These are phyloP conservation scores for Microctenopoma stevenorrisi DNA, from an alignment of 2,797 vertebrate genomes.

Conservation along the genomic window DNA sequence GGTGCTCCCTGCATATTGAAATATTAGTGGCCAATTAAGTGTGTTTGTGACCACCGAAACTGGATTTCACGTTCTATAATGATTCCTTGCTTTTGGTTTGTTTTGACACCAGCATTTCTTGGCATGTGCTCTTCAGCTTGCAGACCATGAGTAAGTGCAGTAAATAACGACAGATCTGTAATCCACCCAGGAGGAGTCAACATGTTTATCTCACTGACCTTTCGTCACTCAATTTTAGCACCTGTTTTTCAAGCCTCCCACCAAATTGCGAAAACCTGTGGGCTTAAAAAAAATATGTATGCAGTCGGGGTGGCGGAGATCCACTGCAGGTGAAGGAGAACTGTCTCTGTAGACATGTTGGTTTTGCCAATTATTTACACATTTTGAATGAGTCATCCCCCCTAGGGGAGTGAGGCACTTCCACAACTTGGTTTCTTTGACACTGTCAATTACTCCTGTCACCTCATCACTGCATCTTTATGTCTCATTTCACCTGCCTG, in stretches of 20 bases:
- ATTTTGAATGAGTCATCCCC: conserved; percentile 45
- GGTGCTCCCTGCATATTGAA: conserved; percentile 38
- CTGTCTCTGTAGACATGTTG: conserved; percentile 25
- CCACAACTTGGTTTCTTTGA: conserved; percentile 35
- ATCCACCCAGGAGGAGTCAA: conserved; percentile 56
- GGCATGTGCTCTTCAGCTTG: conserved; percentile 7
- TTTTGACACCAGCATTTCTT: conserved; percentile 7
- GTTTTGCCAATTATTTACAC: conserved; percentile 44
- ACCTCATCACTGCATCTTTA: conserved; percentile 6
- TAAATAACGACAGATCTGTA: conserved; percentile 56
- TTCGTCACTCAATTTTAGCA: conserved; percentile 44
- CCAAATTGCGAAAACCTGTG: conserved; percentile 17
- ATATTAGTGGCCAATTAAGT: conserved; percentile 20
- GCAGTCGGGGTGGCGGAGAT: conserved; percentile 43
- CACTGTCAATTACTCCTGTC: conserved; percentile 20
- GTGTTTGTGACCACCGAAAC: conserved; percentile 12
- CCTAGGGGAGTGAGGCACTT: conserved; percentile 4
- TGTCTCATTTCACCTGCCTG: conserved; percentile 29
- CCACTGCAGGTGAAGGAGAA: conserved; percentile 31
- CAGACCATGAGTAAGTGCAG: conserved; percentile 32
- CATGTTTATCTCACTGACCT: conserved; percentile 57
- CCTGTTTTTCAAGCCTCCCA: conserved; percentile 40
- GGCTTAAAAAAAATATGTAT: conserved; percentile 33
- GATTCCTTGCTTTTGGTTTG: background rate
- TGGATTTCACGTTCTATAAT: background rate